Conservation (phyloP, 2,797 vertebrate species). For the Pseudomugil tenellus region DNA sequence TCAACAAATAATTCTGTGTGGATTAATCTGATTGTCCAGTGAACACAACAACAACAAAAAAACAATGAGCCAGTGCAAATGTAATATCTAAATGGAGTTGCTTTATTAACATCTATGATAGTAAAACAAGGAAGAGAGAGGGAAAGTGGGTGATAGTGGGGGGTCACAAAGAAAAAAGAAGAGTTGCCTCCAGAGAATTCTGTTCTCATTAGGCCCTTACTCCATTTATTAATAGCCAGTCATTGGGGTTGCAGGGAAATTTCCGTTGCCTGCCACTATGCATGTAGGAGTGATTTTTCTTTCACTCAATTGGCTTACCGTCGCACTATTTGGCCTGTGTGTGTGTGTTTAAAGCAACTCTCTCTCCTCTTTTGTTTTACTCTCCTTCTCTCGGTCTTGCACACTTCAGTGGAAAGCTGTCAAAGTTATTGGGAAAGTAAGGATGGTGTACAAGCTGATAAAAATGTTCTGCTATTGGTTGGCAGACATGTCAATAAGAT, state of each 20-base stretch:
- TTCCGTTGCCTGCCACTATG: conserved; percentile 77
- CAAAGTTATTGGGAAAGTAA: conserved; percentile 73
- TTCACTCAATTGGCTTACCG: conserved; percentile 73
- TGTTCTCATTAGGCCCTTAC: conserved; percentile 78
- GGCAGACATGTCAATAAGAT: conserved; percentile 69
- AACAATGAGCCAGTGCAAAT: conserved; percentile 4
- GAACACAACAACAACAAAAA: conserved; percentile 5
- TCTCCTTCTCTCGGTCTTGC: conserved; percentile 67
- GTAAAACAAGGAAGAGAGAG: conserved; percentile 46
- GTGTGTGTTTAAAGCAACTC: conserved; percentile 40
- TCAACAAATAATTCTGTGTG: neutral
- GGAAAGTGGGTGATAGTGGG: conserved; percentile 24
- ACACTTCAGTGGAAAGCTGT: conserved; percentile 79
- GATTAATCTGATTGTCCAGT: conserved; percentile 3
- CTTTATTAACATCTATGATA: conserved; percentile 58
- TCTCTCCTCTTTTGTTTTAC: conserved; percentile 50
- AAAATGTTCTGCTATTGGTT: conserved; percentile 72
- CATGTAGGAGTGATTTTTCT: conserved; percentile 78
- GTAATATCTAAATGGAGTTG: conserved; percentile 38
- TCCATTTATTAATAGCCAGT: conserved; percentile 82
- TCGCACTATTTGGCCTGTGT: conserved; percentile 63
- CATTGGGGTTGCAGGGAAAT: conserved; percentile 75
- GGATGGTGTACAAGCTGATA: conserved; percentile 76
- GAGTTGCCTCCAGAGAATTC: conserved; percentile 71
- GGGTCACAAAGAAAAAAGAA: conserved; percentile 58